phyloP scores from a whole-genome alignment of 2,113 vertebrate species.

The Lamprotornis superbus region DNA sequence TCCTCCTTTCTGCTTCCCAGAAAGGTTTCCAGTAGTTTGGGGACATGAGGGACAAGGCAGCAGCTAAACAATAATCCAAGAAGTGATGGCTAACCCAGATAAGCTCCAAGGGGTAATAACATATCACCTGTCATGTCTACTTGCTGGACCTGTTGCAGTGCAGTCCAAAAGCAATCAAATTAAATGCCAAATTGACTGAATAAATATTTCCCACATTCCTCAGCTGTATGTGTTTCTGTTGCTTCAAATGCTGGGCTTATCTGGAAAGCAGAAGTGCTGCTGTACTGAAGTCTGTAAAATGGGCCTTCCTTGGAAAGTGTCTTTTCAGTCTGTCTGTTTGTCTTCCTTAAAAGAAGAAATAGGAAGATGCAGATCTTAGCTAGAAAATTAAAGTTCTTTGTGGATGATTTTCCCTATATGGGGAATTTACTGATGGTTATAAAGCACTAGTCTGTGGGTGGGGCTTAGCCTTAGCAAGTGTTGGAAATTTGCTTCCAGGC shows the following conservation, averaged over 20 bases:
- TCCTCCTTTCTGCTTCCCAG: background rate
- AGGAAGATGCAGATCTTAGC: background rate
- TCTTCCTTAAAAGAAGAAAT: background rate
- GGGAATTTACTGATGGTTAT: background rate
- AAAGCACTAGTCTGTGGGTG: background rate
- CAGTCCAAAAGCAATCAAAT: background rate
- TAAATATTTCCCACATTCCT: background rate
- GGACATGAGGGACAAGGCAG: background rate
- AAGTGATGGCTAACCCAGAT: background rate
- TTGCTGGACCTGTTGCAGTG: background rate
- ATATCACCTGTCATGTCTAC: background rate
- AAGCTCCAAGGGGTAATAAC: background rate
- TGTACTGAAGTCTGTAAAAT: background rate
- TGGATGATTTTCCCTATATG: background rate
- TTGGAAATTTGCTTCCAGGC: slow-evolving; percentile 31
- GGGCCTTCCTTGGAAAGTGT: background rate
- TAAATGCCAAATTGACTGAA: background rate
- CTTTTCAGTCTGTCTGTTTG: background rate
- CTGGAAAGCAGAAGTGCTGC: background rate
- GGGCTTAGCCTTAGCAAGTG: background rate
- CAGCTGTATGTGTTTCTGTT: background rate
- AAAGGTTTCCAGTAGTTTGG: background rate
- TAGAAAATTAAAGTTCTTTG: background rate
- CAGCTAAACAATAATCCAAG: background rate
- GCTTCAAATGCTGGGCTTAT: background rate